Base-by-base conservation (phyloP, 2,888 invertebrate species). In the Drosophila dives region DNA sequence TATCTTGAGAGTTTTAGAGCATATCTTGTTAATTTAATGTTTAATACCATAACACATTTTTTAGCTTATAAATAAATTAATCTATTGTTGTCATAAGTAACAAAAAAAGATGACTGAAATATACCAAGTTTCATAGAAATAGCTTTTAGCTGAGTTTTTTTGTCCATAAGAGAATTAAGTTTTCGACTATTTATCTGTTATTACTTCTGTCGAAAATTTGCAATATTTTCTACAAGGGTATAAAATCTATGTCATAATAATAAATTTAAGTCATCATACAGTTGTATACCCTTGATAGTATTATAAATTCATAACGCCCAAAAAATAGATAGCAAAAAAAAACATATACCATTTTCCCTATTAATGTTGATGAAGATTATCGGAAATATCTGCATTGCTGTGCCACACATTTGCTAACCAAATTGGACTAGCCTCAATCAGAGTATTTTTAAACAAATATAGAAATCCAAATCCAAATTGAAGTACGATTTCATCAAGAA, bases 381-480 rank as follows among this genome's bases (percentile, higher is more conserved):
- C 2, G 17, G 0, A 11, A 10, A 50, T n/a, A 6, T n/a, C 10
- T 50, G 3, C 11, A 29, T 17, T 17, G 11, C 11, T 17, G 49
- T 29, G 6, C 17, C 6, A 5, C 12, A 40, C 0, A 11, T 5
- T 42, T 42, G 32, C 3, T 15, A 5, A 6, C 8, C 10, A 42
- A 42, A 20, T 29, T 32, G 15, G 15, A 42, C 3, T 17, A 40
- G 1, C 8, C 15, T 3, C 56, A 32, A n/a, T 38, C 29, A 38
- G 29, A 17, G 56, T 23, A 50, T 26, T 45, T 55, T 55, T 54
- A 11, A 29, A 40, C 29, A 55, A 26, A 40, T 20, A 40, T 45
- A 66, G 51, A 67, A 51, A 66, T 73, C n/a, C 26, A 66, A 61
- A 45, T 61, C 23, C 38, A 36, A 33, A 15, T 29, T 38, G 29